Percentiles rank a stretch among this genome's conserved stretches.
These are phyloP conservation scores for Theonella swinhoei DNA, from an alignment of 37 sponge, comb jelly and placozoan genomes.

Conservation along the genomic window DNA sequence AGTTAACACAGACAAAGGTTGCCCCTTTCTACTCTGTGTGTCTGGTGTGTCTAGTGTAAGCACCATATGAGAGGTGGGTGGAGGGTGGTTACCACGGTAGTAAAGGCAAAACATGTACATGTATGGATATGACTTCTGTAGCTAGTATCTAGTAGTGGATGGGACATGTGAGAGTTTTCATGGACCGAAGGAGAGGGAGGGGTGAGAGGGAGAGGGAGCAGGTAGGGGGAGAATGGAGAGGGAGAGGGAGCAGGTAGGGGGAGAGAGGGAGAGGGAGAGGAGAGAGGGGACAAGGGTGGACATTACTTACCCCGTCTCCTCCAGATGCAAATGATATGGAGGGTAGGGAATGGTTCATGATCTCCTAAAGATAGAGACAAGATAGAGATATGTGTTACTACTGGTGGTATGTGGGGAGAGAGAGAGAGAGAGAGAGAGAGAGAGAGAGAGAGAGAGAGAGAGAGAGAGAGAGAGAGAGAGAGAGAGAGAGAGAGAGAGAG, in stretches of 20 bases:
- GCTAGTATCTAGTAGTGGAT: too few relatives aligned
- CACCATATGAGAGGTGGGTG: too few relatives aligned
- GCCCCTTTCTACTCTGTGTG: too few relatives aligned
- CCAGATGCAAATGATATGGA: conserved; percentile 91
- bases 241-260: neutral
- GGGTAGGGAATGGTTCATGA: conserved; percentile 70
- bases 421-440: conserved; percentile 12
- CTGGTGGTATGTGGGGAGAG: conserved; percentile 1
- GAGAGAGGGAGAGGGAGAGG: neutral
- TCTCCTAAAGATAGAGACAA: conserved; percentile 38
- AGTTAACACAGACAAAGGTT: too few relatives aligned
- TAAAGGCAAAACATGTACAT: too few relatives aligned
- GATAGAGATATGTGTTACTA: neutral
- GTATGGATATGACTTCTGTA: too few relatives aligned
- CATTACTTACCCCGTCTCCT: conserved; percentile 87
- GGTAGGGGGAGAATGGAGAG: neutral
- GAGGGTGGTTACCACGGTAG: too few relatives aligned
- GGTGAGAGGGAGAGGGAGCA: neutral
- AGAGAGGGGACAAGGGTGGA: too few relatives aligned
- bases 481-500: conserved; percentile 30
- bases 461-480: conserved; percentile 27
- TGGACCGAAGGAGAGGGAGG: too few relatives aligned
- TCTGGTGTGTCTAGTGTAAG: too few relatives aligned
- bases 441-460: conserved; percentile 21
- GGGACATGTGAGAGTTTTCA: too few relatives aligned